phyloP scores from a whole-genome alignment of 2,797 vertebrate genomes.

The Myotis daubentonii region DNA sequence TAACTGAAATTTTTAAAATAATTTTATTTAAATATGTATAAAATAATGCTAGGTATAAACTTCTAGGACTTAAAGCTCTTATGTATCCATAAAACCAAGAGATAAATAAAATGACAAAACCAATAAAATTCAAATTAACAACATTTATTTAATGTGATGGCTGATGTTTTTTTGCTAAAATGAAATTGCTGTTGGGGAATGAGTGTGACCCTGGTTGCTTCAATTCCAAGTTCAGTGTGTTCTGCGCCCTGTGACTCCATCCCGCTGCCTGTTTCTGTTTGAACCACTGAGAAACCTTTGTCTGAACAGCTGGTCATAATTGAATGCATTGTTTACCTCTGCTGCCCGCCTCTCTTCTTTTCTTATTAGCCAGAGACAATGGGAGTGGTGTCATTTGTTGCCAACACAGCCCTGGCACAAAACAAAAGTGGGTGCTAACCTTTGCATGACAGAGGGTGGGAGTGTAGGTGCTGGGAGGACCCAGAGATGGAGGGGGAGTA shows the following conservation, averaged over 20 bases:
- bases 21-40: conserved; percentile 58
- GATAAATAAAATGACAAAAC: conserved; percentile 57
- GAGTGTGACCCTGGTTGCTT: background rate
- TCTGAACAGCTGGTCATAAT: conserved; percentile 12
- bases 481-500: background rate
- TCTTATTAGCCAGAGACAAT: background rate
- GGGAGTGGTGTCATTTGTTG: background rate
- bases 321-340: background rate
- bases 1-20: background rate
- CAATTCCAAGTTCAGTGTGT: background rate
- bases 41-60: conserved; percentile 16
- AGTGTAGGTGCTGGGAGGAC: background rate
- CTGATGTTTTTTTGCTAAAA: background rate
- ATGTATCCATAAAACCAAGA: background rate
- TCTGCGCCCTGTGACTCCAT: background rate
- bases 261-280: background rate
- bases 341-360: background rate
- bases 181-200: background rate
- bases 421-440: background rate
- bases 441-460: background rate
- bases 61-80: conserved; percentile 8
- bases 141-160: conserved; percentile 22
- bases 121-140: conserved; percentile 51
- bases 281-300: conserved; percentile 5
- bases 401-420: accelerated